phyloP scores from a whole-genome alignment of 1,140 invertebrate species.

The Lasioglossum baleicum region DNA sequence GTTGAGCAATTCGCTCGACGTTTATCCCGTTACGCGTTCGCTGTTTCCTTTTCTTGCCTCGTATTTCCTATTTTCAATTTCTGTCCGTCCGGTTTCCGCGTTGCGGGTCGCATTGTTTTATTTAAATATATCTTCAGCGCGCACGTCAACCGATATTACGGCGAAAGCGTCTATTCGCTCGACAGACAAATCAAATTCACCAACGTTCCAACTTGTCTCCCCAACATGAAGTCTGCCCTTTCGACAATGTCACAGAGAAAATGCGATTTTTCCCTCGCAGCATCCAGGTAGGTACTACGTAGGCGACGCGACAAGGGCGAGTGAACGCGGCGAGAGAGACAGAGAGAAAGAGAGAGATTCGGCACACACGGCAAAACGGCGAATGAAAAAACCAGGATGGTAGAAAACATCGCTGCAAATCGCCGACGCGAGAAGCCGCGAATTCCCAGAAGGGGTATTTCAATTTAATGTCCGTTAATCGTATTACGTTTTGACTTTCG shows the following conservation, averaged over 20 bases:
- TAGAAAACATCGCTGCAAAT: constrained; percentile 41
- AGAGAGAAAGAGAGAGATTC: neutral
- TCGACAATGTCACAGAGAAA: constrained; percentile 49
- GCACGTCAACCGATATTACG: constrained; percentile 35
- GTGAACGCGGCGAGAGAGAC: neutral
- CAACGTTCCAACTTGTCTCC: constrained; percentile 55
- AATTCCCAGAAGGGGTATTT: constrained; percentile 56
- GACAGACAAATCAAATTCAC: constrained; percentile 64
- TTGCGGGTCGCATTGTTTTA: constrained; percentile 42
- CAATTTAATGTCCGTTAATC: constrained; percentile 68
- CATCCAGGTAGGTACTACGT: constrained; percentile 36
- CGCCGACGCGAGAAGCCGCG: constrained; percentile 48
- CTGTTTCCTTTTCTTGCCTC: neutral
- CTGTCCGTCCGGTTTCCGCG: neutral
- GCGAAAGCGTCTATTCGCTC: constrained; percentile 51
- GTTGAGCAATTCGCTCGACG: neutral
- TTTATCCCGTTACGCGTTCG: neutral
- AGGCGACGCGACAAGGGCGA: constrained; percentile 21
- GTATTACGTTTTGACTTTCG: constrained; percentile 62
- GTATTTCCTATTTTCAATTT: neutral
- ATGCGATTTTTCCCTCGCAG: constrained; percentile 60
- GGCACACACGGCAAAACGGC: neutral
- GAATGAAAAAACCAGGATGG: constrained; percentile 35
- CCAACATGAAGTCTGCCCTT: constrained; percentile 43
- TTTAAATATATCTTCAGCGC: constrained; percentile 52